Conservation (phyloP, 2,888 invertebrate genomes). For the Cynaeus angustus region DNA sequence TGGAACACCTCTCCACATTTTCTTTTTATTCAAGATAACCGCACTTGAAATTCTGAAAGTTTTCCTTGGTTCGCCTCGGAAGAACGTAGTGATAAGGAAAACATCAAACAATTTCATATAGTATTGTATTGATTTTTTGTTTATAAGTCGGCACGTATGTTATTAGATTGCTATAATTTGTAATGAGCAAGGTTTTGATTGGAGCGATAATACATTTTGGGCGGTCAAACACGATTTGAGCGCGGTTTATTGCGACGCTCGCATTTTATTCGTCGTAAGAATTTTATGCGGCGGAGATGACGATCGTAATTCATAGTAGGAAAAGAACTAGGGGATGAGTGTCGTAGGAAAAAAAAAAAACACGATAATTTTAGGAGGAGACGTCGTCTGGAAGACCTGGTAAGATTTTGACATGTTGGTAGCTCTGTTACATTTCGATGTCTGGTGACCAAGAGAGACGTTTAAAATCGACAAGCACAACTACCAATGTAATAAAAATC, state of each 20-base stretch:
- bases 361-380: too few species aligned
- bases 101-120: constrained; percentile 16
- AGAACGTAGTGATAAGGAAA: constrained; percentile 26
- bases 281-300: not conserved
- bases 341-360: too few species aligned
- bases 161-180: constrained; percentile 24
- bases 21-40: not conserved
- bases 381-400: too few species aligned
- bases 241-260: not conserved
- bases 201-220: constrained; percentile 33
- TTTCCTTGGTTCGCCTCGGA: constrained; percentile 11
- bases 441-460: too few species aligned
- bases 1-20: not conserved
- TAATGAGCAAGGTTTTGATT: constrained; percentile 24
- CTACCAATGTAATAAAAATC: too few species aligned
- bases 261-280: constrained; percentile 6
- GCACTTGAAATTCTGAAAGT: constrained; percentile 18
- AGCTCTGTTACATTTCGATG: too few species aligned
- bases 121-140: constrained; percentile 36
- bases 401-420: too few species aligned
- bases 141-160: constrained; percentile 34
- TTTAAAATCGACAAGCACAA: too few species aligned
- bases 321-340: not conserved
- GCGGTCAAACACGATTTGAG: constrained; percentile 11
- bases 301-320: too few species aligned